Base-by-base conservation (phyloP, 2,888 invertebrate species). In the Drosophila paramelanica region DNA sequence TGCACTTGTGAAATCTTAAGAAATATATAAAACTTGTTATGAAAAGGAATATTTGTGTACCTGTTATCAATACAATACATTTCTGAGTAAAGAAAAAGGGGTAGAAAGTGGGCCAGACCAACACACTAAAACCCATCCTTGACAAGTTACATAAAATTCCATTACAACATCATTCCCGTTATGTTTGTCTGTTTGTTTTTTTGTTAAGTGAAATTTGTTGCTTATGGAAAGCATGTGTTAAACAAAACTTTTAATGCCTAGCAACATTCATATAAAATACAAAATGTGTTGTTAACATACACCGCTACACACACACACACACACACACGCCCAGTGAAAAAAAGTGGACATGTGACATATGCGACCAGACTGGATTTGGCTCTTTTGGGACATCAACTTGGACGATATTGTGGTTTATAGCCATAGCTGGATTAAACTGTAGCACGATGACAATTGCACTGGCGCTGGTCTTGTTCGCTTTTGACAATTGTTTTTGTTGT, bases 191-290 rank as follows among this genome's bases (percentile, higher is more conserved):
- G 3, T 33, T n/a, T 23, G 42, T 61, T 43, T n/a, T 46, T 38
- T 36, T 23, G 20, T 20, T n/a, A 23, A 14, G 52, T 14, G 20
- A 42, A 33, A 47, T 52, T 52, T 50, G 51, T 8, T 53, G 47
- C 5, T 33, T 36, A 46, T 14, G 42, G 31, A 33, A 53, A 60
- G 61, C 59, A 67, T 72, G 53, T 75, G 73, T 62, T 67, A 45
- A 72, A 50, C 52, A 57, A 75, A 67, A 75, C 59, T 53, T 75
- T 60, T 72, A 52, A 46, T 62, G 73, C 46, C 61, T 39, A 60
- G 25, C 52, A 56, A 58, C 43, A 47, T 51, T 36, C 42, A 31
- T 47, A 53, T 47, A 53, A 64, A 73, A 73, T 77, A 51, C 60
- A 61, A 68, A 76, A 68, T 68, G 60, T 61, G 53, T 58, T 68